Evolutionary conservation across 2,113 vertebrate species (phyloP).

Genomic region (Hirundichthys speculiger): DNA sequence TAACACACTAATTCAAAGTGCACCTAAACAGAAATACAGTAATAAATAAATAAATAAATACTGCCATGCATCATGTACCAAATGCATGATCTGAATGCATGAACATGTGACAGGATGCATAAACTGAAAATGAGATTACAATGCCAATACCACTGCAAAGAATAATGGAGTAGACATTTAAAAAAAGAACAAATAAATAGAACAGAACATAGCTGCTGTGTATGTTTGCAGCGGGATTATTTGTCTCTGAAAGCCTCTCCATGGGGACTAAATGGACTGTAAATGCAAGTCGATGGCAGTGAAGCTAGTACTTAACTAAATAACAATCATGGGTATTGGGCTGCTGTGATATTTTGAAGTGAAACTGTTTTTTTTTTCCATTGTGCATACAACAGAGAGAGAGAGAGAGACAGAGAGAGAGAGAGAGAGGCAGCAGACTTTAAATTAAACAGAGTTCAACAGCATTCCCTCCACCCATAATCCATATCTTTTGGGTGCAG

Average conservation of each 20-base stretch:
- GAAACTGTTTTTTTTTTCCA: neutral
- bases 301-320: slow-evolving; percentile 52
- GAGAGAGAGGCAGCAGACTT: no score
- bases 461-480: slow-evolving; percentile 24
- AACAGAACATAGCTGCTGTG: slow-evolving; percentile 39
- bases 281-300: slow-evolving; percentile 38
- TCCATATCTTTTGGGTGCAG: slow-evolving; percentile 27
- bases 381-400: neutral
- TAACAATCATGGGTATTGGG: slow-evolving; percentile 27
- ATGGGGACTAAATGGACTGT: slow-evolving; percentile 45
- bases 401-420: no score
- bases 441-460: no score
- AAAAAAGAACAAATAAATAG: neutral
- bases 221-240: slow-evolving; percentile 50
- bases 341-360: slow-evolving; percentile 22
- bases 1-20: slow-evolving; percentile 55
- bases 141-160: slow-evolving; percentile 42
- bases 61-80: slow-evolving; percentile 44
- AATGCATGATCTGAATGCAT: slow-evolving; percentile 70
- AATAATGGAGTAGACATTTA: slow-evolving; percentile 58
- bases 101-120: slow-evolving; percentile 60
- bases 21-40: slow-evolving; percentile 46
- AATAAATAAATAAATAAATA: no score
- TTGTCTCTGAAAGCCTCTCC: slow-evolving; percentile 51
- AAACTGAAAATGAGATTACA: slow-evolving; percentile 73